Base-by-base conservation (phyloP, 2,888 invertebrate genomes). In the Ephialtes manifestator region DNA sequence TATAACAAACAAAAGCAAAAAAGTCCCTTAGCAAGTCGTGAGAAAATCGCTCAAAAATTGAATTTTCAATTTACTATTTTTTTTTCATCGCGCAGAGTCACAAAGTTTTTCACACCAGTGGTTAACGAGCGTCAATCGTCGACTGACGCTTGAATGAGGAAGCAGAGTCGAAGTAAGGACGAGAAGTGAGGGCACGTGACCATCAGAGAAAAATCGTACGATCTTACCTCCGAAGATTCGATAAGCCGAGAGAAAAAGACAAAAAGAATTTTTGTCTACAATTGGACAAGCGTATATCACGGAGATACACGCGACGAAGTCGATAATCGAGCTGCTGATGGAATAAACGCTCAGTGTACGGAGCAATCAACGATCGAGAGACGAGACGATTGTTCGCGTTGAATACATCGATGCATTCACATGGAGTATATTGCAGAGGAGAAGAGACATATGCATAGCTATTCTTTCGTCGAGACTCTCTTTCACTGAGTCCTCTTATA, bases 331-430 rank as follows among this genome's bases (percentile, higher is more conserved):
- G 65, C 51, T 31, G 51, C 71, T 83, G 60, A 82, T 85, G 75
- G 75, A 80, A 83, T 85, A 85, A 83, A 83, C 85, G 85, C 51
- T 85, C 67, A 55, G 67, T 79, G 48, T 58, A 79, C 51, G 43
- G 63, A 81, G 58, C 76, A 74, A 84, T 84, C 78, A 78, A 60
- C 53, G 55, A 81, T 81, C 74, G 74, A 43, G 60, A 39, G 80
- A 74, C 65, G 70, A 76, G 79, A 79, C 76, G 75, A 63, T 72
- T 71, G 71, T 46, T 53, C 43, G 20, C 63, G 74, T 53, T 63
- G 51, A 65, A 70, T 65, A 58, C 68, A 15, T 10, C 72, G 55
- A 31, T 63, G 35, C 63, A 8, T 48, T 24, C 60, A 51, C 63
- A 71, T 53, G 46, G 48, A 48, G 10, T 31, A 28, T 81, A 28